Evolutionary conservation across 2,797 vertebrate genomes (phyloP).

Genomic region (Merluccius polli): DNA sequence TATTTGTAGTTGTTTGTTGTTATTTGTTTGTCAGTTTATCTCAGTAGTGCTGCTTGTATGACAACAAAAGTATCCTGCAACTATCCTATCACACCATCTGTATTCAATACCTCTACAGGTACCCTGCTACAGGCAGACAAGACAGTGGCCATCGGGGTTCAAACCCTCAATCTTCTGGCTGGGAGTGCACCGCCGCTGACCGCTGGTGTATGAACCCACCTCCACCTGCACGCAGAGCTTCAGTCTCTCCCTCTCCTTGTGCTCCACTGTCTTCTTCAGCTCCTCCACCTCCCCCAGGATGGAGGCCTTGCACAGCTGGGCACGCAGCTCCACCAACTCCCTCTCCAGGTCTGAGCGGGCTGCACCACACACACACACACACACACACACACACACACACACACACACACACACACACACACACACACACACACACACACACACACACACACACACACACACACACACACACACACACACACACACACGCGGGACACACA

Average conservation of each 20-base stretch:
- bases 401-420: background rate
- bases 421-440: background rate
- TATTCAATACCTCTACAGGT: too few species aligned
- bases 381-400: background rate
- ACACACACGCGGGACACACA: background rate
- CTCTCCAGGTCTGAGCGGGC: constrained; percentile 72
- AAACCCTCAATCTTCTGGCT: too few species aligned
- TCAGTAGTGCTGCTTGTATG: too few species aligned
- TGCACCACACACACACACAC: constrained; percentile 16
- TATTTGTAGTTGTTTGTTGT: too few species aligned
- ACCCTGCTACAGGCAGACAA: too few species aligned
- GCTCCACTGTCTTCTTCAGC: constrained; percentile 75
- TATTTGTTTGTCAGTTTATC: too few species aligned
- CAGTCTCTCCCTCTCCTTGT: constrained; percentile 81
- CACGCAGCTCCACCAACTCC: constrained; percentile 78
- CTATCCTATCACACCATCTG: too few species aligned
- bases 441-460: background rate
- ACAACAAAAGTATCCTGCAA: too few species aligned
- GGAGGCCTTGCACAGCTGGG: constrained; percentile 71
- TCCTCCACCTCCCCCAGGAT: constrained; percentile 80
- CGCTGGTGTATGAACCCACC: constrained; percentile 49
- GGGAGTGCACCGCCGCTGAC: too few species aligned
- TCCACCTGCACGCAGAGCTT: constrained; percentile 78
- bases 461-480: background rate
- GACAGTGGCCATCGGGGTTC: too few species aligned